A percentile compares a stretch with the other conserved stretches of the same genome.
Evolutionary conservation across 2,888 invertebrate genomes (phyloP).

Genomic region (Rhingia campestris): DNA sequence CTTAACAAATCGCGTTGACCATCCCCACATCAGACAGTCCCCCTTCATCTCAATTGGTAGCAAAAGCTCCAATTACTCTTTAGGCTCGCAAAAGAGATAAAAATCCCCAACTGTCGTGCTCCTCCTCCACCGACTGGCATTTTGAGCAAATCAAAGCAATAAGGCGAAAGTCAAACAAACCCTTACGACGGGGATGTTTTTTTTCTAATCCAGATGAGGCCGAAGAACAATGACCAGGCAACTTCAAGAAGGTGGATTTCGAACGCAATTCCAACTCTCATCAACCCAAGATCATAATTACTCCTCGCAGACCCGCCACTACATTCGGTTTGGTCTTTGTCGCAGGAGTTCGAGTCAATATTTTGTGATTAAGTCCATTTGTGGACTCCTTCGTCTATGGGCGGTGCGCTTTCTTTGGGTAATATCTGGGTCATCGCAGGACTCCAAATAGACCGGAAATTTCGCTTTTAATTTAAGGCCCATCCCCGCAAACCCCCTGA

Average conservation of each 20-base stretch:
- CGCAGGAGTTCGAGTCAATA: slow-evolving; percentile 52
- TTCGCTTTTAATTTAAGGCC: too few species aligned
- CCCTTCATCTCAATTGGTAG: neutral
- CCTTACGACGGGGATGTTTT: slow-evolving; percentile 29
- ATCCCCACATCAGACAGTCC: too few species aligned
- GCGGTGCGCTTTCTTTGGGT: slow-evolving; percentile 27
- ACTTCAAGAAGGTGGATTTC: neutral
- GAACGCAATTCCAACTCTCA: slow-evolving; percentile 1
- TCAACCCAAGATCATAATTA: neutral
- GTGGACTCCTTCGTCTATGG: slow-evolving; percentile 14
- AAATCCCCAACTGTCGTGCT: slow-evolving; percentile 1
- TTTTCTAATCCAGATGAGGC: slow-evolving; percentile 15
- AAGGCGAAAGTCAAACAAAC: slow-evolving; percentile 62
- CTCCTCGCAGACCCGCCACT: neutral
- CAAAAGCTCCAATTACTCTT: neutral
- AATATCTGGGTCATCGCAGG: slow-evolving; percentile 46
- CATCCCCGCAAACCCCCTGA: too few species aligned
- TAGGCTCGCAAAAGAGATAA: neutral
- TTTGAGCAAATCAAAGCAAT: slow-evolving; percentile 55
- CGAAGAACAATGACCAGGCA: neutral
- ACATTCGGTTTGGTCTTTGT: slow-evolving; percentile 1
- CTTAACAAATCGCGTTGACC: neutral
- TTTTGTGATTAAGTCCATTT: slow-evolving; percentile 65
- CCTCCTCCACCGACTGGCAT: neutral
- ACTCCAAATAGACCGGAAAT: neutral